Evolutionary conservation across 2,797 vertebrate genomes (phyloP), one percentile per base, ranked within the genome.

Genomic region (Ataeniobius toweri): DNA sequence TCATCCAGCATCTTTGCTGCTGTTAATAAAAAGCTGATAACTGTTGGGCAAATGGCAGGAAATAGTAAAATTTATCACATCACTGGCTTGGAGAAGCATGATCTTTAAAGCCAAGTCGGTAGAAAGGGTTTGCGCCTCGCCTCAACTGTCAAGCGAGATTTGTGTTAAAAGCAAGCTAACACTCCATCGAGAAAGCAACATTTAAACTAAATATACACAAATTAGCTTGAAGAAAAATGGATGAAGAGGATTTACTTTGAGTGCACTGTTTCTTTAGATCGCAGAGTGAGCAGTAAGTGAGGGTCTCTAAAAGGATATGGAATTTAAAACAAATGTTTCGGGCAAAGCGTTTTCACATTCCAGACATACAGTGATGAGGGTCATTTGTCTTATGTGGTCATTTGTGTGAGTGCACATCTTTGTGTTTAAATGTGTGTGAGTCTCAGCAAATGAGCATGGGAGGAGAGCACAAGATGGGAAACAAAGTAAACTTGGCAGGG

Each of bases 311-410:
- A 89, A 84, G 70, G 77, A 73, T 77, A 84, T 83, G 79, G 78
- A 90, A 87, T 85, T 73, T 79, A 46, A 79, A 84, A 82, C 83
- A 80, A 91, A 92, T 89, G 84, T 84, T 85, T 86, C 7, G 46
- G 82, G 78, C 63, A 59, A 78, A 5, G 70, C 88, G 86, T 89
- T 93, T 91, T 88, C 65, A 89, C 87, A 91, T 93, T 90, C 91
- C 92, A 92, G 83, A 87, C 83, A 75, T 74, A 77, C 86, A 89
- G 80, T 86, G 81, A 92, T 91, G 90, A 91, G 82, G 92, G 83
- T 89, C 76, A 88, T 92, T 91, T 91, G 88, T 93, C 90, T 93
- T 91, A 78, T 90, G 90, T 81, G 85, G 78, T 88, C 79, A 88
- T 91, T 83, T 88, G 81, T 83, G 77, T 83, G 86, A 77, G 79